Base-by-base conservation (phyloP, 2,797 vertebrate genomes). In the Diplodus puntazzo region DNA sequence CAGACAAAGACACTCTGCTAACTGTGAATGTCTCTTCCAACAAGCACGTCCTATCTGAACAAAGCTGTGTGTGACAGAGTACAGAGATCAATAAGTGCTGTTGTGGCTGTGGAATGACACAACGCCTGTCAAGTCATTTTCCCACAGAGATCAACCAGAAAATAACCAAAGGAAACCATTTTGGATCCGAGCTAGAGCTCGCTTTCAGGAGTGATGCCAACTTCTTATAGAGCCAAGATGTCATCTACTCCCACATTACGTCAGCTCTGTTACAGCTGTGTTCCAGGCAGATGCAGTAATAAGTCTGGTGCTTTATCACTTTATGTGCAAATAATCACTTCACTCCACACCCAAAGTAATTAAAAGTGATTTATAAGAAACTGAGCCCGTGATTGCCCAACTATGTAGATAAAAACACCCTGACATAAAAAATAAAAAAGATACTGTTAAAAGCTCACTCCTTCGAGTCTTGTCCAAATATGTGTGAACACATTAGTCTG, bases 1-100 rank as follows among this genome's bases (percentile, higher is more conserved):
- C 78, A 93, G 87, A 92, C 88, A 90, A 86, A 89, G 63, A 46
- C 39, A 80, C 43, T 79, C 63, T 74, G 66, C 80, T 81, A 91
- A 76, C 80, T 87, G 78, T 50, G 72, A 89, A 86, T 39, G 71
- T 66, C 67, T 82, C 54, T 63, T 64, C 73, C 73, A 60, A 79
- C 75, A 76, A 69, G 59, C 66, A 73, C 77, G 60, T 77, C 75
- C 58, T 70, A 53, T 64, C 73, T 73, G 63, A 78, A 78, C 57
- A 71, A 82, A 68, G 50, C 57, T 73, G 39, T 25, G 77, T 70
- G 81, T 77, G 86, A 88, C 62, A 48, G 62, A 81, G 42, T 49
- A 21, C 76, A 71, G 82, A 86, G 82, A 83, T 87, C 65, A 74
- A 46, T 60, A 81, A 74, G 46, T 39, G 61, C 52, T 65, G n/a